Conservation (phyloP, 2,113 vertebrate genomes). For the Indicator indicator region DNA sequence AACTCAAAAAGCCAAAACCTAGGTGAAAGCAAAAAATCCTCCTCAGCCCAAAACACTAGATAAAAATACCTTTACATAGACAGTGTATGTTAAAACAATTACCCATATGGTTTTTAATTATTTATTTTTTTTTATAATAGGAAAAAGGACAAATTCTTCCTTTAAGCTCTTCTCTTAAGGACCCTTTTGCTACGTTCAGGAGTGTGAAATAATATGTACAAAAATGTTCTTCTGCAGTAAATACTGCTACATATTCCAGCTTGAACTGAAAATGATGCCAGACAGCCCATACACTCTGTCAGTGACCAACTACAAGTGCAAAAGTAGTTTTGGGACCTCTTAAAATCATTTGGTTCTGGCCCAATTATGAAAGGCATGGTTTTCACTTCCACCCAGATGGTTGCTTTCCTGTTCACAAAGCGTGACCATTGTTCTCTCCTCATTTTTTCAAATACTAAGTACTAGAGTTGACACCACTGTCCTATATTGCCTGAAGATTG, state of each 20-base stretch:
- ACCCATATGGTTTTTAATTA: background rate
- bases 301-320: background rate
- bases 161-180: background rate
- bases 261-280: background rate
- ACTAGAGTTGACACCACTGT: background rate
- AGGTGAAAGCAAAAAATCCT: background rate
- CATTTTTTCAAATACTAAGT: background rate
- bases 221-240: background rate
- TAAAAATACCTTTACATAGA: background rate
- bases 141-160: background rate
- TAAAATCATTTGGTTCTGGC: background rate
- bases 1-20: background rate
- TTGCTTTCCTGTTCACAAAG: background rate
- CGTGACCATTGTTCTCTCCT: background rate
- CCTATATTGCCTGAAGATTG: background rate
- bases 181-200: background rate
- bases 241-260: background rate
- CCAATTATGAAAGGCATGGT: background rate
- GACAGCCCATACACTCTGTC: background rate
- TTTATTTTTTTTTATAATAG: background rate
- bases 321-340: background rate
- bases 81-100: background rate
- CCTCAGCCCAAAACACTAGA: fast-evolving
- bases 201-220: background rate
- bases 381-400: background rate